phyloP scores from a whole-genome alignment of 1,140 invertebrate genomes.

The Plutomurus gul region DNA sequence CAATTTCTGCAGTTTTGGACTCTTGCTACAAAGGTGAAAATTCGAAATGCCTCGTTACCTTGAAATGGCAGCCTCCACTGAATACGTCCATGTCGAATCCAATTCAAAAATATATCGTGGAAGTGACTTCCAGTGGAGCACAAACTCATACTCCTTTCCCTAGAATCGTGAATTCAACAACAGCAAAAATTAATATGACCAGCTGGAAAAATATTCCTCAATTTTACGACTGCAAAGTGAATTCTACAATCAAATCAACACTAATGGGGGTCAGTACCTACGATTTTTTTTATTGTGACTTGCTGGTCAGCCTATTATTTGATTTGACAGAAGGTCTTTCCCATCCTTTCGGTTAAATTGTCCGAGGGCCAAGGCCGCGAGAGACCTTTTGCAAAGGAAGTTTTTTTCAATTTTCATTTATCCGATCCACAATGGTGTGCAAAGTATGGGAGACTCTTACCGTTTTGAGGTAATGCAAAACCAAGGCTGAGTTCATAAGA shows the following conservation, averaged over 20 bases:
- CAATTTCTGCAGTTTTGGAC: not conserved
- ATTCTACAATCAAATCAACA: not conserved
- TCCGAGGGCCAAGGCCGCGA: too few species aligned
- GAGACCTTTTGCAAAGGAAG: too few species aligned
- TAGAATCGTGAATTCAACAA: not conserved
- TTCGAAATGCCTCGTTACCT: not conserved
- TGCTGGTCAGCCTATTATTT: too few species aligned
- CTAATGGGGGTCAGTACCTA: not conserved
- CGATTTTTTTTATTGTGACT: not conserved
- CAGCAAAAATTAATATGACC: not conserved
- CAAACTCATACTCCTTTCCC: not conserved
- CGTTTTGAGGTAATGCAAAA: too few species aligned
- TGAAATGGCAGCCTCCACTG: slow-evolving; percentile 40
- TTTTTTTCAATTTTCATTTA: too few species aligned
- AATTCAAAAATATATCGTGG: slow-evolving; percentile 21
- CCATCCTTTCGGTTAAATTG: too few species aligned
- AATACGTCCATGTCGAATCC: slow-evolving; percentile 31
- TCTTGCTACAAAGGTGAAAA: not conserved
- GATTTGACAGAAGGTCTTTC: too few species aligned
- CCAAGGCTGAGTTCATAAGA: too few species aligned
- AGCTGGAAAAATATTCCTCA: not conserved
- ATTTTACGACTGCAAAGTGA: not conserved
- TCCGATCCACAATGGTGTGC: too few species aligned
- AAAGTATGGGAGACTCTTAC: too few species aligned
- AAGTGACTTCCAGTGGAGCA: not conserved